phyloP scores from a whole-genome alignment of 2,797 vertebrate genomes.

The Phataginus tricuspis region DNA sequence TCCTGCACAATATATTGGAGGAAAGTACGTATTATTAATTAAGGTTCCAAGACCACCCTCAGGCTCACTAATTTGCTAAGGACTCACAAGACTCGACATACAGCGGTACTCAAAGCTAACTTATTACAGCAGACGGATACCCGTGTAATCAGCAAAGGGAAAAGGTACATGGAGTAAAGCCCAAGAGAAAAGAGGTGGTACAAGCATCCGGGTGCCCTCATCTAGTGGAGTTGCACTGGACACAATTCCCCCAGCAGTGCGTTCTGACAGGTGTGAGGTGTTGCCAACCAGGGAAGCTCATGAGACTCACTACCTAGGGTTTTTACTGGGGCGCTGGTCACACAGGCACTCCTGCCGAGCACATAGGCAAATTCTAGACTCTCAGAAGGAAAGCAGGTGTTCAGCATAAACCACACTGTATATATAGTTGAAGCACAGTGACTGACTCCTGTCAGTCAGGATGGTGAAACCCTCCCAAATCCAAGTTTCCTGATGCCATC shows the following conservation, averaged over 20 bases:
- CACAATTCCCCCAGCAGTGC: not conserved
- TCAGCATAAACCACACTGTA: slow-evolving; percentile 12
- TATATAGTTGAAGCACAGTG: not conserved
- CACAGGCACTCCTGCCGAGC: not conserved
- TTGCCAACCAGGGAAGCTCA: not conserved
- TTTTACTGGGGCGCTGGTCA: not conserved
- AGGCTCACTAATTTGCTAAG: not conserved
- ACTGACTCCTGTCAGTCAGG: not conserved
- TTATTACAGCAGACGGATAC: not conserved
- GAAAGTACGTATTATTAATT: not conserved
- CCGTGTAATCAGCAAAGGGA: not conserved
- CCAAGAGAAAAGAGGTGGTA: not conserved
- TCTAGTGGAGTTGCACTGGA: not conserved
- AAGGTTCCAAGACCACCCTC: not conserved
- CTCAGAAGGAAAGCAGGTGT: not conserved
- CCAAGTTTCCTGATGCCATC: not conserved
- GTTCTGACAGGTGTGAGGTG: not conserved
- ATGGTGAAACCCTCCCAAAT: not conserved
- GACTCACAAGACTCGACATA: not conserved
- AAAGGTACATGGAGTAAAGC: not conserved
- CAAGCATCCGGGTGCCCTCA: not conserved
- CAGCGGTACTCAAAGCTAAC: not conserved
- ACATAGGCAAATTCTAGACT: slow-evolving; percentile 33
- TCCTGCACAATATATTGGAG: not conserved
- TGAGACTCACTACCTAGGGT: not conserved